Conservation (phyloP, 2,888 invertebrate genomes). For the Idaea dimidiata region DNA sequence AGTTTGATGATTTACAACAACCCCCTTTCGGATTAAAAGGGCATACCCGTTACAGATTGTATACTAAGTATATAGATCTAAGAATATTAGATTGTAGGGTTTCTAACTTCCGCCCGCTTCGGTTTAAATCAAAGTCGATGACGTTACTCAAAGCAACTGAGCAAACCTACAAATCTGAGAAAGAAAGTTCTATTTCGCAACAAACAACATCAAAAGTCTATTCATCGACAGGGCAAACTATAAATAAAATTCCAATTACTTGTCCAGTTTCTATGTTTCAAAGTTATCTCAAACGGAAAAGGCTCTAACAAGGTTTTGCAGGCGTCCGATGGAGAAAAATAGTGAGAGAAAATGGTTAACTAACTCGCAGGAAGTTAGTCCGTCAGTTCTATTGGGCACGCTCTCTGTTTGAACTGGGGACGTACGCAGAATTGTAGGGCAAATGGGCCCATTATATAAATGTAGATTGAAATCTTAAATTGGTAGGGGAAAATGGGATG, state of each 20-base stretch:
- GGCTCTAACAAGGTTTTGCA: conserved; percentile 26
- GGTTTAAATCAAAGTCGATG: too few species aligned
- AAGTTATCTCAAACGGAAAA: conserved; percentile 18
- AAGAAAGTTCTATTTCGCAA: too few species aligned
- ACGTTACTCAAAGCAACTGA: too few species aligned
- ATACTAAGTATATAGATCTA: too few species aligned
- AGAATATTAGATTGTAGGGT: too few species aligned
- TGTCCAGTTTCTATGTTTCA: conserved; percentile 4
- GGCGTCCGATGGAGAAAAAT: conserved; percentile 26
- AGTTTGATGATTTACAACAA: too few species aligned
- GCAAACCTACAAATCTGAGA: too few species aligned
- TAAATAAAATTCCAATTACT: conserved; percentile 15
- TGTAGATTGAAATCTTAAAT: too few species aligned
- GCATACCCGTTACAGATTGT: too few species aligned
- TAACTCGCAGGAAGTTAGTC: conserved; percentile 38
- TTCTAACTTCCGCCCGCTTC: too few species aligned
- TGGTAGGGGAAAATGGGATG: too few species aligned
- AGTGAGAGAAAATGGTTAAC: conserved; percentile 31
- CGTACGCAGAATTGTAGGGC: conserved; percentile 4
- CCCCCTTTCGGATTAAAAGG: too few species aligned
- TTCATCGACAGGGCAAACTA: conserved; percentile 7
- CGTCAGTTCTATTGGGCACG: conserved; percentile 29
- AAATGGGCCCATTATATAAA: background rate
- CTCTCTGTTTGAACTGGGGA: conserved; percentile 18
- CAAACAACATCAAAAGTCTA: background rate